These are phyloP conservation scores for Danaus chrysippus DNA, from an alignment of 2,888 invertebrate genomes.

Conservation along the genomic window DNA sequence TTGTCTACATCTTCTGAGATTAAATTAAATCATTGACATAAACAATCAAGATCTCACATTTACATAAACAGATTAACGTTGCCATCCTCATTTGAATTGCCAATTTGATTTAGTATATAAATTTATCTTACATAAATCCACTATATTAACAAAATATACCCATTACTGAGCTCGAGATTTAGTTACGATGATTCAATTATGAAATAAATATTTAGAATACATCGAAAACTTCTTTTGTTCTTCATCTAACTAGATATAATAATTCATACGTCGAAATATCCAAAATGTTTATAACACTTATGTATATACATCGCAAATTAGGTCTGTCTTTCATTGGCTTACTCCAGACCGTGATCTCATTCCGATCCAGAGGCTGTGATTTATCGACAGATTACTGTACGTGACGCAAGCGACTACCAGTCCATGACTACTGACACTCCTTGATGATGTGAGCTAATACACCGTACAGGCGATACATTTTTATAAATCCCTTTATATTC, in stretches of 20 bases:
- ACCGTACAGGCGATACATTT: conserved; percentile 20
- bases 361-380: conserved; percentile 65
- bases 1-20: conserved; percentile 19
- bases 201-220: too few species aligned
- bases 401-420: conserved; percentile 71
- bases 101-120: not conserved
- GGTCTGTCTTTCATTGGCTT: conserved; percentile 53
- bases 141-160: too few species aligned
- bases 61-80: conserved; percentile 14
- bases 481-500: conserved; percentile 16
- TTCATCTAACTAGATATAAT: too few species aligned
- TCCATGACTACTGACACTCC: conserved; percentile 72
- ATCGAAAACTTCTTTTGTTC: too few species aligned
- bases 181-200: too few species aligned
- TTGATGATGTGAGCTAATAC: conserved; percentile 44
- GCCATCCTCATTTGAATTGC: conserved; percentile 10
- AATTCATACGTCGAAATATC: not conserved
- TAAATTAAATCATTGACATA: conserved; percentile 17
- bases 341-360: conserved; percentile 72
- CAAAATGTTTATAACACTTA: conserved; percentile 15
- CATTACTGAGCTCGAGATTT: too few species aligned
- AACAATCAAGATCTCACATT: conserved; percentile 19
- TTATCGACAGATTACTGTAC: conserved; percentile 63
- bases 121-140: too few species aligned
- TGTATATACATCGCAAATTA: conserved; percentile 45